Conservation (phyloP, 2,797 vertebrate genomes). For the Centroberyx gerrardi region DNA sequence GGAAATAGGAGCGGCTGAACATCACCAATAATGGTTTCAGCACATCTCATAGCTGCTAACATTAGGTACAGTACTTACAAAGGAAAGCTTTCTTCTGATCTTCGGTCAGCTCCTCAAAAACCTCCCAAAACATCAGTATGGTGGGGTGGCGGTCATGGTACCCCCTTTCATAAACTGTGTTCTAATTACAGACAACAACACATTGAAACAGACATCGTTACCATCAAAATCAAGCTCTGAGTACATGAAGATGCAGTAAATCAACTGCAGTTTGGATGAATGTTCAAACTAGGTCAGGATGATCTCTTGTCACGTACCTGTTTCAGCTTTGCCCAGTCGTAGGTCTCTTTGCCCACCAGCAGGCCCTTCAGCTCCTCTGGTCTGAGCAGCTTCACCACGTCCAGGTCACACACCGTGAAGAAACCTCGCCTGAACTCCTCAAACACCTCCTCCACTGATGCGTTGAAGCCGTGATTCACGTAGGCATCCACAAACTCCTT, state of each 20-base stretch:
- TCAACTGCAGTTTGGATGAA: neutral
- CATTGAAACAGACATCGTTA: neutral
- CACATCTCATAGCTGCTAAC: too few species aligned
- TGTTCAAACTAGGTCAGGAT: neutral
- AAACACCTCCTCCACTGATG: slow-evolving; percentile 89
- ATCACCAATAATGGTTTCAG: too few species aligned
- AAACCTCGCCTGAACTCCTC: slow-evolving; percentile 92
- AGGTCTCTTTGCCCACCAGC: slow-evolving; percentile 91
- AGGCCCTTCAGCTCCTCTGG: slow-evolving; percentile 92
- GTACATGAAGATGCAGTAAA: neutral
- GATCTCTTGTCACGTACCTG: slow-evolving; percentile 81
- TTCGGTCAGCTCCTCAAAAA: slow-evolving; percentile 92
- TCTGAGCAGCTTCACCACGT: slow-evolving; percentile 89
- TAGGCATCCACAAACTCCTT: slow-evolving; percentile 91
- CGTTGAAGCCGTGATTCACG: slow-evolving; percentile 90
- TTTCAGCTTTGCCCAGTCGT: slow-evolving; percentile 92
- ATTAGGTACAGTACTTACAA: slow-evolving; percentile 83
- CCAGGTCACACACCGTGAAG: slow-evolving; percentile 90
- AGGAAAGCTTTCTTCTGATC: slow-evolving; percentile 93
- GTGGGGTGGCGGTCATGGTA: slow-evolving; percentile 85
- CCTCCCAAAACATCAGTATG: slow-evolving; percentile 93
- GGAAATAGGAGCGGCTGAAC: too few species aligned
- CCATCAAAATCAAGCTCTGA: neutral
- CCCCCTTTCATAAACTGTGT: slow-evolving; percentile 85
- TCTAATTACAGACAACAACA: slow-evolving; percentile 76